These are phyloP conservation scores for Onthophagus sagittarius DNA, from an alignment of 2,888 invertebrate genomes.

Conservation along the genomic window DNA sequence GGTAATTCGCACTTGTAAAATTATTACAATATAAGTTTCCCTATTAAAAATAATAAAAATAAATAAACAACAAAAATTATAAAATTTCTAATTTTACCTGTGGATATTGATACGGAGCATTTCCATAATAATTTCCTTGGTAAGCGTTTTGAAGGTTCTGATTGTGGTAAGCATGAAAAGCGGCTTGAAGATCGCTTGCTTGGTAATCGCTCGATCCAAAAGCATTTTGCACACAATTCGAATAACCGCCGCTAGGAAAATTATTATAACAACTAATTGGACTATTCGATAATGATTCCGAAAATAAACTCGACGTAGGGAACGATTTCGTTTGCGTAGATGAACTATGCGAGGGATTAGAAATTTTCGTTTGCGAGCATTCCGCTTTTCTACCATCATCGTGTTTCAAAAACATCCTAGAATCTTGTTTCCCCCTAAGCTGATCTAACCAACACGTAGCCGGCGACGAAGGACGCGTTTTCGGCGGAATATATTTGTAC, in stretches of 20 bases:
- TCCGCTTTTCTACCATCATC: slow-evolving; percentile 16
- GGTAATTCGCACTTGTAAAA: slow-evolving; percentile 16
- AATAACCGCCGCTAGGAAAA: slow-evolving; percentile 16
- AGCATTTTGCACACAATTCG: slow-evolving; percentile 15
- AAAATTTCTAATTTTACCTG: neutral
- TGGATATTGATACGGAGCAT: slow-evolving; percentile 15
- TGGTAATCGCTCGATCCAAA: slow-evolving; percentile 17
- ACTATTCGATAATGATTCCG: slow-evolving; percentile 15
- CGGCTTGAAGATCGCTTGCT: slow-evolving; percentile 17
- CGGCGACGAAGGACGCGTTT: slow-evolving; percentile 13
- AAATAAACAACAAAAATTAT: neutral
- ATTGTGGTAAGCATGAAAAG: slow-evolving; percentile 16
- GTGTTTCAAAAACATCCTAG: slow-evolving; percentile 11
- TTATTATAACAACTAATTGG: slow-evolving; percentile 16
- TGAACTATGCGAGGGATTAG: slow-evolving; percentile 7
- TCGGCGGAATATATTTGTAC: slow-evolving; percentile 12
- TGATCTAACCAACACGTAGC: slow-evolving; percentile 20
- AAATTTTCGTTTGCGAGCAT: slow-evolving; percentile 12
- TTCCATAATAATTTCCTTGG: slow-evolving; percentile 13
- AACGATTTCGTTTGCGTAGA: slow-evolving; percentile 8
- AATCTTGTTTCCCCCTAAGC: slow-evolving; percentile 16
- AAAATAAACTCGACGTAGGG: slow-evolving; percentile 7
- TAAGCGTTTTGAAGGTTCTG: slow-evolving; percentile 15
- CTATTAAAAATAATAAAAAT: neutral
- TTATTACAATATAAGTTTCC: slow-evolving; percentile 20